A percentile compares a stretch with the other conserved stretches of the same genome.
Evolutionary conservation across 2,797 vertebrate genomes (phyloP).

Genomic region (Xiphophorus birchmanni): DNA sequence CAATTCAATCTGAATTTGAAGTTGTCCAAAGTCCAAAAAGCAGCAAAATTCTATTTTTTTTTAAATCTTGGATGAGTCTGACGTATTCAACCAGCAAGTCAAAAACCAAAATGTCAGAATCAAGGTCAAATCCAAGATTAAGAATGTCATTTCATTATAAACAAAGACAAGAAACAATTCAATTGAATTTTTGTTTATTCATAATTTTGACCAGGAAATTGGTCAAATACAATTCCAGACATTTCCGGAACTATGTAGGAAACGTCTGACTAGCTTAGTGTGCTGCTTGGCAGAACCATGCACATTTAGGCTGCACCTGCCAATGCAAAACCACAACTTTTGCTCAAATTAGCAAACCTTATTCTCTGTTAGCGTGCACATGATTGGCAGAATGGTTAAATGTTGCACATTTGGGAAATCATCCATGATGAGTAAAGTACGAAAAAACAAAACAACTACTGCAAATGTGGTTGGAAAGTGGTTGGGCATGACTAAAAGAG

Average conservation of each 20-base stretch:
- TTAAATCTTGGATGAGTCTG: background rate
- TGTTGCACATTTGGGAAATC: constrained; percentile 29
- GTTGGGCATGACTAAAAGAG: constrained; percentile 27
- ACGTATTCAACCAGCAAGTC: background rate
- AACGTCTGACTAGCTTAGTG: background rate
- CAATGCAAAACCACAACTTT: background rate
- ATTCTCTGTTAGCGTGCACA: background rate
- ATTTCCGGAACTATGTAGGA: background rate
- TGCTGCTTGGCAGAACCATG: background rate
- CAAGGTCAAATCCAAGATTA: background rate
- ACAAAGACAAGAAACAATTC: background rate
- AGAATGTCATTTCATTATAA: background rate
- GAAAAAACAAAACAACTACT: background rate
- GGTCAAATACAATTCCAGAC: background rate
- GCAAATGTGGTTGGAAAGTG: constrained; percentile 54
- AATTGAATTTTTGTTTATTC: background rate
- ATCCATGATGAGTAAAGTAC: background rate
- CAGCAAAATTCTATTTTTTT: background rate
- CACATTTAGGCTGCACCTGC: background rate
- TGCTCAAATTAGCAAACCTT: background rate
- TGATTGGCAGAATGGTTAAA: background rate
- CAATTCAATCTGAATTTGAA: background rate
- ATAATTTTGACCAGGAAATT: background rate
- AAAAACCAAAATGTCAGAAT: background rate
- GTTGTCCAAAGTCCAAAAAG: background rate